Percentiles rank a stretch among this genome's conserved stretches.
Conservation (phyloP, 2,113 vertebrate species). For the Tragulus kanchil region DNA sequence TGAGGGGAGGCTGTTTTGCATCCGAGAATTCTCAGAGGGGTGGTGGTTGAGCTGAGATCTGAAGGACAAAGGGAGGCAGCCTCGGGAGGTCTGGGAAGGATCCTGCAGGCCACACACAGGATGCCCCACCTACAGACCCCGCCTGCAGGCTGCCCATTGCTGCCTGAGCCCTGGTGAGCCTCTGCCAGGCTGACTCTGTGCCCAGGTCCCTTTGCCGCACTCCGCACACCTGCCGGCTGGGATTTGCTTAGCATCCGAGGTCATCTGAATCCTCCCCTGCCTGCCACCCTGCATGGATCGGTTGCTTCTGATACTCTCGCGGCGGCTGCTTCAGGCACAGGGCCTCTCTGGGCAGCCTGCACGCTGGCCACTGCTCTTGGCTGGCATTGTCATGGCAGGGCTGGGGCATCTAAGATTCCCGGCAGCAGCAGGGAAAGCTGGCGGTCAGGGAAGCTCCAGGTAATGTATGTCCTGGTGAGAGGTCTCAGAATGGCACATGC, state of each 20-base stretch:
- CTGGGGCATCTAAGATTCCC: neutral
- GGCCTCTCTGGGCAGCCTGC: conserved; percentile 34
- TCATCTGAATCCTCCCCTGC: neutral
- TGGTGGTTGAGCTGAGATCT: neutral
- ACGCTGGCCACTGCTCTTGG: neutral
- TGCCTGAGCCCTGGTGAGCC: neutral
- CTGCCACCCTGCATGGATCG: neutral
- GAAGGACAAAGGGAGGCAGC: neutral
- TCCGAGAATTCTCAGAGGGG: neutral
- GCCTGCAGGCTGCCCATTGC: neutral
- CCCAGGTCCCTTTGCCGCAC: neutral
- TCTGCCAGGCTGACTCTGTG: neutral
- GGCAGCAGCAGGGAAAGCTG: neutral
- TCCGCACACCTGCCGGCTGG: neutral
- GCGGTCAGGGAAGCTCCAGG: neutral
- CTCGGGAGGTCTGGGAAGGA: neutral
- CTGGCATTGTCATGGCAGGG: neutral
- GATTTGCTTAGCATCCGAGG: neutral
- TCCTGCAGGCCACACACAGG: neutral
- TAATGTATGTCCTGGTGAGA: conserved; percentile 4
- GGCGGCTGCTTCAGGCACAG: neutral
- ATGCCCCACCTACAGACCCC: neutral
- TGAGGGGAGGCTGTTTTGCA: conserved; percentile 8
- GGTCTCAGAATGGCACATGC: conserved; percentile 5
- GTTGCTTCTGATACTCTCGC: neutral